phyloP scores from a whole-genome alignment of 2,113 vertebrate species.

The Cebus imitator region DNA sequence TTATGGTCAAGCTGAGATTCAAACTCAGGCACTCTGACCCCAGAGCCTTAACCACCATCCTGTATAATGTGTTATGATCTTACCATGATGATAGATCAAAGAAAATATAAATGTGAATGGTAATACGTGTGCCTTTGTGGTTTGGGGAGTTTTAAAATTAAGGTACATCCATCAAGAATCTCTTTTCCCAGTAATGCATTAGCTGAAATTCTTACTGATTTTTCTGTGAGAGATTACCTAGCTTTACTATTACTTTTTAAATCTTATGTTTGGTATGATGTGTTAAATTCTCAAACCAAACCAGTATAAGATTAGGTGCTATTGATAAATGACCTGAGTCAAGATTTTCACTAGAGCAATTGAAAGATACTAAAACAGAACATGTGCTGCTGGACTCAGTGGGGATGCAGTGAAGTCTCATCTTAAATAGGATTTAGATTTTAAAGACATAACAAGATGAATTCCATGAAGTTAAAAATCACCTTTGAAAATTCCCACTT shows the following conservation, averaged over 20 bases:
- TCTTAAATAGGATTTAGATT: neutral
- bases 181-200: neutral
- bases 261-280: neutral
- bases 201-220: neutral
- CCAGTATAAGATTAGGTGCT: neutral
- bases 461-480: constrained; percentile 17
- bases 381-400: neutral
- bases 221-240: neutral
- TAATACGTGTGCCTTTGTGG: constrained; percentile 18
- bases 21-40: neutral
- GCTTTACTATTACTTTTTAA: constrained; percentile 8
- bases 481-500: constrained; percentile 14
- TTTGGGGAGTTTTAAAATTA: constrained; percentile 16
- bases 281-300: neutral
- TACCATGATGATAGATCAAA: constrained; percentile 15
- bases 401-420: neutral
- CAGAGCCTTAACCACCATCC: neutral
- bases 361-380: neutral
- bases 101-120: neutral
- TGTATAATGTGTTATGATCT: neutral
- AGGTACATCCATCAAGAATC: neutral
- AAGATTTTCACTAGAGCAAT: neutral
- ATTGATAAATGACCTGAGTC: neutral
- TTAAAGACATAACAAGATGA: constrained; percentile 19
- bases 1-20: neutral